These are phyloP conservation scores for Eonycteris spelaea DNA, from an alignment of 2,113 vertebrate species.

Conservation along the genomic window DNA sequence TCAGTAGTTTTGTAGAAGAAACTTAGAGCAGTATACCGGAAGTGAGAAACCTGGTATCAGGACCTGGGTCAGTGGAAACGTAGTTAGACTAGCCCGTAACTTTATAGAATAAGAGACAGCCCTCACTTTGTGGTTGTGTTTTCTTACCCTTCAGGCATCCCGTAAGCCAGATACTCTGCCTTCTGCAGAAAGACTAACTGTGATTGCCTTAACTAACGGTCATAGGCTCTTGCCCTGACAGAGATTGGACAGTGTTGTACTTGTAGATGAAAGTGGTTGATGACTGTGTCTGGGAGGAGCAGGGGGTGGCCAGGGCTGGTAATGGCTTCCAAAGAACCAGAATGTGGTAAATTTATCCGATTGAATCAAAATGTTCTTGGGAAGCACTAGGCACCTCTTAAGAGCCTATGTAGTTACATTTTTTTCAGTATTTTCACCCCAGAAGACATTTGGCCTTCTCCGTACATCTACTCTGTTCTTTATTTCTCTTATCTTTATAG, in stretches of 20 bases:
- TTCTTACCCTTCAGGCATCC: accelerated
- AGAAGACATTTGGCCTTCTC: background rate
- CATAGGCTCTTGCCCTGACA: background rate
- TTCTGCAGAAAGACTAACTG: background rate
- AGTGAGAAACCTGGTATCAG: background rate
- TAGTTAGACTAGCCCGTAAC: background rate
- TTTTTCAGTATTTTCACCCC: background rate
- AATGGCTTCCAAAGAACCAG: background rate
- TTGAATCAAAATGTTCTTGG: background rate
- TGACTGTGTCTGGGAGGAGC: background rate
- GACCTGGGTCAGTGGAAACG: background rate
- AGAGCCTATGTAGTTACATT: too few species aligned
- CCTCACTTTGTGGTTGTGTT: background rate
- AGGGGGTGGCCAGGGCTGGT: background rate
- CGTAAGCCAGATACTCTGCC: background rate
- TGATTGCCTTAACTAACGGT: background rate
- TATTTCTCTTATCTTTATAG: background rate
- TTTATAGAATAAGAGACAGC: background rate
- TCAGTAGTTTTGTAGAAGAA: background rate
- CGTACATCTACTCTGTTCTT: background rate
- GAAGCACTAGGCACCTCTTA: background rate
- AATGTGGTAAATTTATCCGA: background rate
- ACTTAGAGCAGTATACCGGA: background rate
- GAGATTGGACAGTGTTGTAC: accelerated
- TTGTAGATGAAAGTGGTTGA: background rate